Percentiles rank a stretch among this genome's conserved stretches.
phyloP scores from a whole-genome alignment of 2,113 vertebrate genomes.

The Malaclemys terrapin region DNA sequence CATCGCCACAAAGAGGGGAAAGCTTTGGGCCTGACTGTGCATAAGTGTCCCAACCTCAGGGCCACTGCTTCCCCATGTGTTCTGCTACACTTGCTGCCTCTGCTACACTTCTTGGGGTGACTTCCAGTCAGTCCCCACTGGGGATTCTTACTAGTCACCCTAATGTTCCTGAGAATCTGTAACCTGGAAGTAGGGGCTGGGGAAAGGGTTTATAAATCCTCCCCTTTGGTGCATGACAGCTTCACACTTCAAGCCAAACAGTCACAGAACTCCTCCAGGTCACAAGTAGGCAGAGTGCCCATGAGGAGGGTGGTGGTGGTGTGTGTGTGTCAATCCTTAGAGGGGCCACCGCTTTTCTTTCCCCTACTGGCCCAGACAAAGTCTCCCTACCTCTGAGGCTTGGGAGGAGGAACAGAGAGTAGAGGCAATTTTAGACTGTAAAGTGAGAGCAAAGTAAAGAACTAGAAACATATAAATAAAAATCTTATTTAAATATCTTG shows the following conservation, averaged over 20 bases:
- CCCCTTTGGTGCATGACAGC: neutral
- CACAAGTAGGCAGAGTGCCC: neutral
- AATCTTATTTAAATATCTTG: neutral
- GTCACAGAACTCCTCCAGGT: neutral
- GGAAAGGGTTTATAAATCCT: neutral
- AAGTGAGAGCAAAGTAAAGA: neutral
- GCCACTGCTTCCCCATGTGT: neutral
- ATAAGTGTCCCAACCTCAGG: too few relatives aligned
- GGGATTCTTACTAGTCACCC: neutral
- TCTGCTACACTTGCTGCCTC: neutral
- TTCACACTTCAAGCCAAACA: neutral
- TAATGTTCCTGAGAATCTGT: neutral
- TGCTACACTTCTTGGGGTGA: neutral
- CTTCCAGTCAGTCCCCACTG: neutral
- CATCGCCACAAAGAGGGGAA: neutral
- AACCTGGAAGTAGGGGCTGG: neutral
- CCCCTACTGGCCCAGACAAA: neutral
- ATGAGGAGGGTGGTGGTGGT: neutral
- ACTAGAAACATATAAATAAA: neutral
- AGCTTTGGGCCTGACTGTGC: neutral
- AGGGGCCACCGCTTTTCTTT: neutral
- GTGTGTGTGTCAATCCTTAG: neutral
- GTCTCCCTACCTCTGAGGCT: neutral
- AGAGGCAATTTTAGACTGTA: neutral
- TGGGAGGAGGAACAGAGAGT: neutral